Base-by-base conservation (phyloP, 2,888 invertebrate species). In the Xestia c-nigrum region DNA sequence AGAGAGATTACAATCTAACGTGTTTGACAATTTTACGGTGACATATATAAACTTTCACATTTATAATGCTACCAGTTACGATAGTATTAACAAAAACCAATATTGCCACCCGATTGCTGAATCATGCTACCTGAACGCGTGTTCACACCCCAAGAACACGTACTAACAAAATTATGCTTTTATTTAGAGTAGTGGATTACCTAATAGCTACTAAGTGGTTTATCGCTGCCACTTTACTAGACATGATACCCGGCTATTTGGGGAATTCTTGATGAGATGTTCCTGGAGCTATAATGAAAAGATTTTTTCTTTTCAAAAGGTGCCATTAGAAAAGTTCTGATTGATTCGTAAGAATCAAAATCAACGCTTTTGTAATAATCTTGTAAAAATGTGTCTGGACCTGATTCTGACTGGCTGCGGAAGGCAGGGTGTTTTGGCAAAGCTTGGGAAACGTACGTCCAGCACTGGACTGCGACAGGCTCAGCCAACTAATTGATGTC, bases 101-200 rank as follows among this genome's bases (percentile, higher is more conserved):
- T 55, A 21, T 55, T 55, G 38, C 31, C 31, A 4, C 9, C 31
- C 16, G 31, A 59, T 9, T 38, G 31, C 59, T 19, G 19, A 61
- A 61, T 38, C 9, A n/a, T 64, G 43, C 16, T n/a, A 64, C 43
- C 64, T 7, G n/a, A 16, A 43, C 64, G 24, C 0, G 64, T n/a
- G 43, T 43, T 43, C 7, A 0, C 43, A 43, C 43, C 40, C 63
- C 10, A 59, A 38, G 19, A 59, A 46, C 21, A 43, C n/a, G 31
- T n/a, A 24, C 50, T 24, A 19, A 52, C 50, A 24, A 71, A 65
- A 78, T 78, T 50, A 64, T 59, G 43, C 57, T 59, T 70, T 71
- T 24, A 71, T 70, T 71, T 38, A 71, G 31, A 65, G 21, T 63
- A 75, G 63, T 50, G 19, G 70, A 65, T 78, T 70, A 71, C 43